Base-by-base conservation (phyloP, 2,113 vertebrate species). In the Cyanocitta stelleri region DNA sequence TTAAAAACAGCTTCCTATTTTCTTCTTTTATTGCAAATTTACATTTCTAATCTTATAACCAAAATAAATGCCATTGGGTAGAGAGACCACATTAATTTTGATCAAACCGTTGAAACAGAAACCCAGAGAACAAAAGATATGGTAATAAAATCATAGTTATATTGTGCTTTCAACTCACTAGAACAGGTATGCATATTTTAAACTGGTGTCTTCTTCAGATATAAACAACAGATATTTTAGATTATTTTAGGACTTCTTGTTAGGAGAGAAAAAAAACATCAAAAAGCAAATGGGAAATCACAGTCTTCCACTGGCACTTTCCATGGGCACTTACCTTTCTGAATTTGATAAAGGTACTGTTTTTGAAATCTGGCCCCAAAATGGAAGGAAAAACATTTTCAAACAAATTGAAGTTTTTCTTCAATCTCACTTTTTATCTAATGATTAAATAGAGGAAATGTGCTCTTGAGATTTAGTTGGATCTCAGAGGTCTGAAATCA, bases 31-130 rank as follows among this genome's bases (percentile, higher is more conserved):
- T 98, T 98, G 96, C 97, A 98, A 98, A 98, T 98, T 98, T 98
- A 98, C 97, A 98, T 98, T 98, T 98, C 97, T 98, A 98, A 98
- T 98, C 95, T 98, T 97, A 97, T 98, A 98, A 98, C 97, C 93
- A 97, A 98, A 98, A 98, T 95, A 98, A 98, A 98, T 97, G 97
- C 97, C 97, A 98, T 97, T 98, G 97, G 96, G 96, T 98, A 97
- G 96, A 94, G 85, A 90, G 95, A 95, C 88, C 94, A 97, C 91
- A 98, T 97, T 98, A 98, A 98, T 98, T 98, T 97, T 98, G 95
- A 98, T 98, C 96, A 98, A 85, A 52, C 84, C 71, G 86, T 97
- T 96, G 95, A 97, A 98, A 97, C 13, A 97, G 66, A 96, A 97
- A 87, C 63, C 46, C 51, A 73, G 87, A 86, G 64, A 97, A 97